Base-by-base conservation (phyloP, 2,888 invertebrate species). In the Dascillus cervinus region DNA sequence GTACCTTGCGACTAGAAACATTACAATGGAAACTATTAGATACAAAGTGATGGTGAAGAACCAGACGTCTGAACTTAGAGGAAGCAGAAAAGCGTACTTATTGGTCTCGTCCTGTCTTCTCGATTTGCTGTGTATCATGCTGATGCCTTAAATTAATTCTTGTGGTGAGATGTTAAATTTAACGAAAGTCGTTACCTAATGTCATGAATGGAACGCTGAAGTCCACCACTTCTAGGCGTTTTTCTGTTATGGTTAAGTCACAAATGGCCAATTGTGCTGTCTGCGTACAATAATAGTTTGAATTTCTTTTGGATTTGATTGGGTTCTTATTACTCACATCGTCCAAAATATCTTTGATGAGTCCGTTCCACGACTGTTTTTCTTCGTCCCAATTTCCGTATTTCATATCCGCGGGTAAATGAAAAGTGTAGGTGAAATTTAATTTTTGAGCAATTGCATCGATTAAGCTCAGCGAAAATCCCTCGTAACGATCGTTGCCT, bases 141-240 rank as follows among this genome's bases (percentile, higher is more conserved):
- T 87, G 42, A 92, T 45, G 25, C 49, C 49, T 42, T 32, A 9
- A 36, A 8, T 6, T 6, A 17, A 17, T 17, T 4, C 8, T 17
- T 17, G 8, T 17, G 4, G 5, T 17, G 17, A 6, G 8, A 17
- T 17, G 5, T 17, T 17, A 6, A 6, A 6, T 8, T 17, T 17
- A 17, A 8, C 17, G 8, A 15, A n/a, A 14, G 9, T 4, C 13
- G n/a, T 59, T 62, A 63, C 88, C 90, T 41, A 97, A 68, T 50
- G 89, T 92, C 90, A 98, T 95, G 65, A 96, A 98, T 1, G 97
- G 97, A 67, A 91, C 90, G 3, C 92, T 91, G 60, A 95, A 95
- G 62, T 94, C 94, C 10, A 91, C 89, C 17, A 77, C 80, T 46
- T 81, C 77, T 46, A 94, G 79, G 29, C 97, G 71, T 34, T 85